A percentile compares a stretch with the other conserved stretches of the same genome.
phyloP scores from a whole-genome alignment of 1,140 invertebrate species.

The Coenobita brevimanus region DNA sequence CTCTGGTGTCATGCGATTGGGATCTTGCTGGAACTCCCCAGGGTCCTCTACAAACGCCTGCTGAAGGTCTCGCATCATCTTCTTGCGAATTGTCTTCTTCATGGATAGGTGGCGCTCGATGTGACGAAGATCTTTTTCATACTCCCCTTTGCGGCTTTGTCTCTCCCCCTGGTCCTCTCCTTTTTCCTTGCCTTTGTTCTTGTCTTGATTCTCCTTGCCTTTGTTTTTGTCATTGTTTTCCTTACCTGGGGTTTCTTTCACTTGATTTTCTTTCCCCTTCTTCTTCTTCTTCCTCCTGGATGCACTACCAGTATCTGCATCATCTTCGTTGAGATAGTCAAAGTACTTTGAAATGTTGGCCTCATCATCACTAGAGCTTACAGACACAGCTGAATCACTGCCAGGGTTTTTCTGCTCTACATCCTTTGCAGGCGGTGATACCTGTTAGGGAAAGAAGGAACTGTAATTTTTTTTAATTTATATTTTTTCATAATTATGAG shows the following conservation, averaged over 20 bases:
- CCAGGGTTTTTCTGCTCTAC: slow-evolving; percentile 71
- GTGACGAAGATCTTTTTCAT: slow-evolving; percentile 82
- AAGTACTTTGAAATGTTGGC: slow-evolving; percentile 68
- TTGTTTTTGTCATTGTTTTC: slow-evolving; percentile 35
- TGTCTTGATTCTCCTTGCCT: slow-evolving; percentile 19
- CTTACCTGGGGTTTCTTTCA: slow-evolving; percentile 28
- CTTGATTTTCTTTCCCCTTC: slow-evolving; percentile 75
- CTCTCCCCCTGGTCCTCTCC: slow-evolving; percentile 6
- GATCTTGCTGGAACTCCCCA: slow-evolving; percentile 81
- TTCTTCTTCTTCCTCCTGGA: slow-evolving; percentile 72
- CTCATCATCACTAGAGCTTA: slow-evolving; percentile 75
- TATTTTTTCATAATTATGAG: no score
- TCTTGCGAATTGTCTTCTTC: slow-evolving; percentile 90
- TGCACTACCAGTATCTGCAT: slow-evolving; percentile 75
- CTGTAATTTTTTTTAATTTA: no score
- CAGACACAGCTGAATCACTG: slow-evolving; percentile 76
- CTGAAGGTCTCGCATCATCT: slow-evolving; percentile 87
- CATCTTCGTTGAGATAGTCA: slow-evolving; percentile 69
- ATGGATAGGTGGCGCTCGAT: slow-evolving; percentile 87
- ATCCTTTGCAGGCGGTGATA: slow-evolving; percentile 35
- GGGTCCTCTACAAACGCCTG: slow-evolving; percentile 84
- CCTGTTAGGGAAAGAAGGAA: slow-evolving; percentile 7
- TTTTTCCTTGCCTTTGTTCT: slow-evolving; percentile 21
- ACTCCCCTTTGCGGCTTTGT: slow-evolving; percentile 55
- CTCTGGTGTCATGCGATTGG: slow-evolving; percentile 77